phyloP scores from a whole-genome alignment of 1,140 invertebrate genomes.

The Thaumetopoea pityocampa region DNA sequence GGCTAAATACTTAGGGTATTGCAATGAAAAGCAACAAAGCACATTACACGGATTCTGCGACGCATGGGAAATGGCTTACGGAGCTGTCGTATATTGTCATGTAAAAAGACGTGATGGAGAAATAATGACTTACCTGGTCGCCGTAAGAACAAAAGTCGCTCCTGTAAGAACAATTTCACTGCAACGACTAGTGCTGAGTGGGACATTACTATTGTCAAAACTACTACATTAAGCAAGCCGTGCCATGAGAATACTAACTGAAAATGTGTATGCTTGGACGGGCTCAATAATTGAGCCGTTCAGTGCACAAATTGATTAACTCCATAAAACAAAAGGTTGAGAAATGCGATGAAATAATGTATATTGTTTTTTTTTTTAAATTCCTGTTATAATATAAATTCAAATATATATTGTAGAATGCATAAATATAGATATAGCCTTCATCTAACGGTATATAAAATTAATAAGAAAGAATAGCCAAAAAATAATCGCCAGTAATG shows the following conservation, averaged over 20 bases:
- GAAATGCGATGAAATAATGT: too few species aligned
- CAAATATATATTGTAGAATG: too few species aligned
- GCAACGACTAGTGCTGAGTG: constrained; percentile 11
- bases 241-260: not conserved
- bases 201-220: constrained; percentile 27
- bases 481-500: too few species aligned
- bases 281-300: too few species aligned
- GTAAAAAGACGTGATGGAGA: not conserved
- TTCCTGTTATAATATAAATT: too few species aligned
- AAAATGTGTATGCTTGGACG: too few species aligned
- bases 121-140: constrained; percentile 11
- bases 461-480: too few species aligned
- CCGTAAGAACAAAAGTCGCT: constrained; percentile 32
- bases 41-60: constrained; percentile 23
- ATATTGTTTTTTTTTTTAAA: too few species aligned
- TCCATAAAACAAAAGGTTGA: too few species aligned
- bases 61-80: constrained; percentile 21
- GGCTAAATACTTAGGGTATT: not conserved
- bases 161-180: constrained; percentile 32
- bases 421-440: too few species aligned
- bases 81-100: constrained; percentile 12
- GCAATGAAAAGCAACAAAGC: not conserved
- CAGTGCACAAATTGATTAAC: too few species aligned
- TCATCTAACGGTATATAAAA: too few species aligned
- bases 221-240: not conserved